These are phyloP conservation scores for Platyrinchus mystaceus DNA, from an alignment of 2,797 vertebrate species.

Conservation along the genomic window DNA sequence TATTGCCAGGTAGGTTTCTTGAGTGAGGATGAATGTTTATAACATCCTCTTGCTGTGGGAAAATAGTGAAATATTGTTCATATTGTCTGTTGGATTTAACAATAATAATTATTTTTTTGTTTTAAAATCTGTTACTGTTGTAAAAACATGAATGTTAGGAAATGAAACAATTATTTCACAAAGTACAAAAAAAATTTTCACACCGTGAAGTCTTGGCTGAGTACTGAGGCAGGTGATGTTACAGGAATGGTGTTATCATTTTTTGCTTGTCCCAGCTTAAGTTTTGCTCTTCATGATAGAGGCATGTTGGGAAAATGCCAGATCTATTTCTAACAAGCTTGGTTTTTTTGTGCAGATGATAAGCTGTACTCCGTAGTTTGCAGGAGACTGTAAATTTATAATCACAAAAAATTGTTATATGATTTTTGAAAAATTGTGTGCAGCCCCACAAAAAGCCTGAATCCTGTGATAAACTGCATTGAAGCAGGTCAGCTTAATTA, in stretches of 20 bases:
- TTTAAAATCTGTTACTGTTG: background rate
- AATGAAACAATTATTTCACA: background rate
- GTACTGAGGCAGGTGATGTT: background rate
- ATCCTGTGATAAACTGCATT: background rate
- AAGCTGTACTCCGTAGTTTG: background rate
- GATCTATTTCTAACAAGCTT: background rate
- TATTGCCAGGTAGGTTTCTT: background rate
- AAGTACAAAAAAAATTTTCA: background rate
- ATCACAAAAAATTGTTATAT: background rate
- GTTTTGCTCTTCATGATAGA: background rate
- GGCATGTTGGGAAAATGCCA: background rate
- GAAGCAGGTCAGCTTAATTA: background rate
- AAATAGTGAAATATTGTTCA: background rate
- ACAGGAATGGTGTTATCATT: background rate
- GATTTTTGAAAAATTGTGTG: background rate
- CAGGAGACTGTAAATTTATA: background rate
- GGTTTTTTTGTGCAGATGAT: background rate
- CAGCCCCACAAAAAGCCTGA: background rate
- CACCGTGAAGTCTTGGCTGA: background rate
- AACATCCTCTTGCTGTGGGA: background rate
- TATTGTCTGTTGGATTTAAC: background rate
- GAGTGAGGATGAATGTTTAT: background rate
- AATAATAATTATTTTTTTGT: background rate
- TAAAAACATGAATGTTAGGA: background rate
- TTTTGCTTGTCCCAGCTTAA: background rate